A percentile compares a stretch with the other conserved stretches of the same genome.
These are phyloP conservation scores for Neosalanx taihuensis DNA, from an alignment of 2,797 vertebrate species.

Conservation along the genomic window DNA sequence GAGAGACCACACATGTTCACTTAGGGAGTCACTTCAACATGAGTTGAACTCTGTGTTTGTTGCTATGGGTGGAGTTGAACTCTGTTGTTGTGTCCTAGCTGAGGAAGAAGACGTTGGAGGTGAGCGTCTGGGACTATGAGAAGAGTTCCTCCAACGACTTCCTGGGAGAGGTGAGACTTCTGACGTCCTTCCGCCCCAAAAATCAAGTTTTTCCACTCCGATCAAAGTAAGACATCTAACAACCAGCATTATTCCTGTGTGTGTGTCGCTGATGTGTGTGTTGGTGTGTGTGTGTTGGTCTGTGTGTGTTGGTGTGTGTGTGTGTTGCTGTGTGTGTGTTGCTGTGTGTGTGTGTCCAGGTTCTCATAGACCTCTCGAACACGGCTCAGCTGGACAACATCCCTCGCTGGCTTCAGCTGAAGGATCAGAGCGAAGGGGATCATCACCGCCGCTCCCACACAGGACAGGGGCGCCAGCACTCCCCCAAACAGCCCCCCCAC, in stretches of 20 bases:
- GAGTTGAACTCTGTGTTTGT: too few relatives aligned
- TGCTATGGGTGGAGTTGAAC: background rate
- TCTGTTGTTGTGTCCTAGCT: slow-evolving; percentile 73
- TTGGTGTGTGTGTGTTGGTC: background rate
- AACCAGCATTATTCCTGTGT: background rate
- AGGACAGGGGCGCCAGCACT: slow-evolving; percentile 81
- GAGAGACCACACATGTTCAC: background rate
- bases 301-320: background rate
- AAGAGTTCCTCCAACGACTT: slow-evolving; percentile 97
- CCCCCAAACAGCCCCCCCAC: slow-evolving; percentile 82
- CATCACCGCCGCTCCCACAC: slow-evolving; percentile 89
- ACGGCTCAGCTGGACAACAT: slow-evolving; percentile 87
- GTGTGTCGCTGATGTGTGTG: background rate
- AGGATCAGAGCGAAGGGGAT: slow-evolving; percentile 91
- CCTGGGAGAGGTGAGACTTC: slow-evolving; percentile 87
- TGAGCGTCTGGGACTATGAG: slow-evolving; percentile 99
- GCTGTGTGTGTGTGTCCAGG: slow-evolving; percentile 62
- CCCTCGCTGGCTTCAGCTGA: slow-evolving; percentile 89
- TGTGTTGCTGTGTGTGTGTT: slow-evolving; percentile 2
- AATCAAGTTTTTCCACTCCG: background rate
- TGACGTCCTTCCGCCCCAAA: background rate
- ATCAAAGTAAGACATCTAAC: background rate
- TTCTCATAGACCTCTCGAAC: slow-evolving; percentile 92
- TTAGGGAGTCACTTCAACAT: too few relatives aligned
- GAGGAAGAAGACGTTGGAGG: slow-evolving; percentile 97